Evolutionary conservation across 2,113 vertebrate species (phyloP), one percentile per base, ranked within the genome.

Genomic region (Variabilichromis moorii): DNA sequence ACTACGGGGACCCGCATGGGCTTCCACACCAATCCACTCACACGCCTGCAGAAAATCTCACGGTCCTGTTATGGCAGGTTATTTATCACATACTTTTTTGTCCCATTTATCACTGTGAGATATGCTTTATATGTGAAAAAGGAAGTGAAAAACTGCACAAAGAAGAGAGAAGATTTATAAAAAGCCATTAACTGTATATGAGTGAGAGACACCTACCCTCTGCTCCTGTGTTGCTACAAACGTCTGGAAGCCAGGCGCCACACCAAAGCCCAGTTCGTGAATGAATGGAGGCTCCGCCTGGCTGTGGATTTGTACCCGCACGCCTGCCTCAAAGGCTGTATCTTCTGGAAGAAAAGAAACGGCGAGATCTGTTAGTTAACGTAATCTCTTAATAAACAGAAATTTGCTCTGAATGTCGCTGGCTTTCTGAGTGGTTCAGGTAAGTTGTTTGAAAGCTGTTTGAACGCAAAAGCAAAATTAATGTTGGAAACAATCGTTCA

Each of bases 161-260:
- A 26, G 57, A 78, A 4, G 24, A 83, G 9, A 53, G 53, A 53
- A 68, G 82, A 90, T 37, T 66, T 66, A 59, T 21, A 68, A 50
- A 28, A 85, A 84, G 31, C 47, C 81, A 83, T 90, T 59, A 76
- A 63, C 12, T 54, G 63, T 57, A 50, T n/a, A 55, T 81, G 14
- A 45, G 53, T 42, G 17, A 6, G 50, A 76, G 7, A 82, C 51
- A 94, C 98, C 95, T 96, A 99, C 99, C 97, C 98, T 97, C 94
- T 99, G 99, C 94, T 99, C 98, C 93, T 99, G 99, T 40, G 98
- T 99, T 93, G 99, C 98, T 81, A 99, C 99, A 17, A 99, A 99
- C 2, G 99, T 99, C 96, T 99, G 99, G 96, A 99, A 99, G 26
- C 99, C 99, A 0, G 99, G 99, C 4, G 99, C 98, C 81, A 99